phyloP scores from a whole-genome alignment of 2,797 vertebrate species.

The Gymnothorax javanicus region DNA sequence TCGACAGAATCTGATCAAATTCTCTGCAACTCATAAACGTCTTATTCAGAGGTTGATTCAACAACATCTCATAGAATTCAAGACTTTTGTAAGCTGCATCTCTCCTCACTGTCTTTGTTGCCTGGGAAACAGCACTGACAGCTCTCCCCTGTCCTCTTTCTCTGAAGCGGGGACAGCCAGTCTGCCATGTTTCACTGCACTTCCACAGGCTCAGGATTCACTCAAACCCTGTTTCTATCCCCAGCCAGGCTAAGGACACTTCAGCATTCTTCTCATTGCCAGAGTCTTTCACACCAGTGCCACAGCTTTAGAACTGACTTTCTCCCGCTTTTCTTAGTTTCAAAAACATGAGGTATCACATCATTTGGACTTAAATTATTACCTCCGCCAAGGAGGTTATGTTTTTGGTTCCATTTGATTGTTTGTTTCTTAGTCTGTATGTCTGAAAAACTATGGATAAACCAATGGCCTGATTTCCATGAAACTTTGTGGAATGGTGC shows the following conservation, averaged over 20 bases:
- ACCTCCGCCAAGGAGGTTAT: too few relatives aligned
- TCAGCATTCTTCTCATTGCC: not conserved
- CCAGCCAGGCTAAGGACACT: not conserved
- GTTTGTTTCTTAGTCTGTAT: too few relatives aligned
- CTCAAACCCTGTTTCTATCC: not conserved
- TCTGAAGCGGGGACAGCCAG: not conserved
- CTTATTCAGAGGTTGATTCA: not conserved
- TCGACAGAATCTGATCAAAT: not conserved
- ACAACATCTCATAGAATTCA: not conserved
- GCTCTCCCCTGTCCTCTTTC: not conserved
- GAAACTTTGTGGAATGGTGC: too few relatives aligned
- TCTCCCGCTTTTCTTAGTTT: not conserved
- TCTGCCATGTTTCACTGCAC: not conserved
- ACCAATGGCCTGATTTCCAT: too few relatives aligned
- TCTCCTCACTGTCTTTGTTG: not conserved
- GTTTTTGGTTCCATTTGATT: too few relatives aligned
- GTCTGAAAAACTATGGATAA: too few relatives aligned
- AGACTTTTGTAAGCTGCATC: not conserved
- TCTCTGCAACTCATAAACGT: not conserved
- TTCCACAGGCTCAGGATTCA: not conserved
- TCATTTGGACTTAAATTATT: too few relatives aligned
- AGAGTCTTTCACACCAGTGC: not conserved
- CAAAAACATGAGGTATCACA: too few relatives aligned
- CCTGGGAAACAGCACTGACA: slow-evolving; percentile 1
- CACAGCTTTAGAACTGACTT: not conserved